Evolutionary conservation across 2,888 invertebrate species (phyloP).

Genomic region (Sphaerophoria taeniata): DNA sequence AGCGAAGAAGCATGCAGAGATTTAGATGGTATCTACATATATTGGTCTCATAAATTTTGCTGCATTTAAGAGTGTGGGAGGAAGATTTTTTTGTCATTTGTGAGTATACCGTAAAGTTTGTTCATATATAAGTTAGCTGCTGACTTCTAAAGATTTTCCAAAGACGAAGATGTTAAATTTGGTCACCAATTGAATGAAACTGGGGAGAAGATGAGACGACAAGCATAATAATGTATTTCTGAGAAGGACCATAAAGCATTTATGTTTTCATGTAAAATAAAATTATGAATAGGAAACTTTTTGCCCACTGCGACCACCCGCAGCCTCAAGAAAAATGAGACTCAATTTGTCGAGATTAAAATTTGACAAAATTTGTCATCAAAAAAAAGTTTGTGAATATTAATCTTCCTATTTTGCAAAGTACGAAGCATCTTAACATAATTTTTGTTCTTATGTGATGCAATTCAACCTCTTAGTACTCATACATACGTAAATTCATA

Average conservation of each 20-base stretch:
- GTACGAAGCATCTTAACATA: not conserved
- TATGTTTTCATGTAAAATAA: conserved; percentile 50
- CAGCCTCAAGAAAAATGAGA: not conserved
- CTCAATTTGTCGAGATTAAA: conserved; percentile 28
- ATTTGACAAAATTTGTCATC: conserved; percentile 53
- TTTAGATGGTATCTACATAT: conserved; percentile 55
- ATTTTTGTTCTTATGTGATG: too few relatives aligned
- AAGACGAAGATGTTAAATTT: conserved; percentile 57
- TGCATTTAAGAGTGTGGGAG: conserved; percentile 33
- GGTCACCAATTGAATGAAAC: conserved; percentile 53
- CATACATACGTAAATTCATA: not conserved
- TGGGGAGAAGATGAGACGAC: not conserved
- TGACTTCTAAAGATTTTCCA: conserved; percentile 50
- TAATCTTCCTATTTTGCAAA: not conserved
- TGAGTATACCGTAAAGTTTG: not conserved
- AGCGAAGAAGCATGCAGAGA: conserved; percentile 11
- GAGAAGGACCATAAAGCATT: conserved; percentile 15
- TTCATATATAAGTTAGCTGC: conserved; percentile 46
- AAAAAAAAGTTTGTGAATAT: not conserved
- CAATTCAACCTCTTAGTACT: too few relatives aligned
- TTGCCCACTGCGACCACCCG: not conserved
- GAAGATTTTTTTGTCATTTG: not conserved
- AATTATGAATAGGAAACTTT: conserved; percentile 42
- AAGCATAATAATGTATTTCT: conserved; percentile 28
- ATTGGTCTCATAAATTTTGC: conserved; percentile 58